Evolutionary conservation across 92 coral and sea anemone species (phyloP).

Genomic region (Zoanthus sansibaricus): DNA sequence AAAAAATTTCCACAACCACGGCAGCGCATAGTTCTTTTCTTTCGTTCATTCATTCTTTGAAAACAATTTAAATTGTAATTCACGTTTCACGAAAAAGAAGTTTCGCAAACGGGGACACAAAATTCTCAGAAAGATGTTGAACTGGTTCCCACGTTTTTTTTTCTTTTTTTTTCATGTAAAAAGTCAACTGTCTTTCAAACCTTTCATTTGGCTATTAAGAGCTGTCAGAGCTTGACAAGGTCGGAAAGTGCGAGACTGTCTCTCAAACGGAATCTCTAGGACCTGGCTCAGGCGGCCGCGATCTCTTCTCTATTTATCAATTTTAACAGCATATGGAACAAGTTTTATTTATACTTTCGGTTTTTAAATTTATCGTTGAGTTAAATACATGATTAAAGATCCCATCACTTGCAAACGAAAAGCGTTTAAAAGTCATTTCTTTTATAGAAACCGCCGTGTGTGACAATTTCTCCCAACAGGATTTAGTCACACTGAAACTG

Average conservation of each 20-base stretch:
- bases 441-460: no score
- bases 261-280: neutral
- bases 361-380: neutral
- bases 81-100: neutral
- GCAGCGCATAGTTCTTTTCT: no score
- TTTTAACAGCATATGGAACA: no score
- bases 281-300: neutral
- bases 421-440: no score
- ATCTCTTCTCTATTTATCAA: neutral
- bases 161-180: neutral
- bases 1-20: no score
- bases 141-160: neutral
- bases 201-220: neutral
- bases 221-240: neutral
- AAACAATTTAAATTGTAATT: neutral
- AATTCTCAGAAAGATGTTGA: neutral
- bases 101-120: neutral
- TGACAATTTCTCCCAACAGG: no score
- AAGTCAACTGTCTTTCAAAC: neutral
- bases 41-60: neutral
- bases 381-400: no score
- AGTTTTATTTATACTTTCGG: neutral
- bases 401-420: no score
- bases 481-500: neutral
- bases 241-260: neutral